A percentile compares a stretch with the other conserved stretches of the same genome.
Evolutionary conservation across 2,888 invertebrate species (phyloP).

Genomic region (Holacanthella duospinosa): DNA sequence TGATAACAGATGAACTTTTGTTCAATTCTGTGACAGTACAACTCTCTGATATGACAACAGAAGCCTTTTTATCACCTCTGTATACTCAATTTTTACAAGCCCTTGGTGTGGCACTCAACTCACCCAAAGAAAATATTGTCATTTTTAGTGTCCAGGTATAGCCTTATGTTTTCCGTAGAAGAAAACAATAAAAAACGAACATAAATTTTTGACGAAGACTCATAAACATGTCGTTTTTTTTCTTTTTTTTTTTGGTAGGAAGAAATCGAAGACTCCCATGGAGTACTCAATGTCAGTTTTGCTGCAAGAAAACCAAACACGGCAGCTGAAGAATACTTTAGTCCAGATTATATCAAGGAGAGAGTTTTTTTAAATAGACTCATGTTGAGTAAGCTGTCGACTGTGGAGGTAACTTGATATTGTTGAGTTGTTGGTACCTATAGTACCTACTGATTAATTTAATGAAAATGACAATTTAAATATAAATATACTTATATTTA

Average conservation of each 20-base stretch:
- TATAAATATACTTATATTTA: background rate
- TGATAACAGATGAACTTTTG: constrained; percentile 89
- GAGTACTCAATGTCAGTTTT: constrained; percentile 87
- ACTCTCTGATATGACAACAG: constrained; percentile 83
- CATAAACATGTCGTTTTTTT: background rate
- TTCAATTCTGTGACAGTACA: constrained; percentile 88
- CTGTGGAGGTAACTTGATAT: constrained; percentile 68
- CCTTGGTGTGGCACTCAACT: constrained; percentile 80
- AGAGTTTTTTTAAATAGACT: constrained; percentile 85
- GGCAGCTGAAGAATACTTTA: constrained; percentile 59
- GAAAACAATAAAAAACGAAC: background rate
- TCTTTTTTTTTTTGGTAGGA: constrained; percentile 48
- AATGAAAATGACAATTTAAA: background rate
- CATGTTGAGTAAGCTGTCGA: constrained; percentile 73
- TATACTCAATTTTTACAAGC: constrained; percentile 80
- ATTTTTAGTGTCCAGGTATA: constrained; percentile 73
- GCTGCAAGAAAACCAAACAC: constrained; percentile 74
- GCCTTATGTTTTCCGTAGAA: background rate
- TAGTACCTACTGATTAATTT: background rate
- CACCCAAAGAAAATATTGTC: constrained; percentile 82
- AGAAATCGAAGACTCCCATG: constrained; percentile 75
- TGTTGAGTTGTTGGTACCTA: background rate
- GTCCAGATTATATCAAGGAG: constrained; percentile 81
- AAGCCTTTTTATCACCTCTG: constrained; percentile 79
- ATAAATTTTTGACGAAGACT: background rate